Base-by-base conservation (phyloP, 2,888 invertebrate species). In the Trileptium ribeirensis region DNA sequence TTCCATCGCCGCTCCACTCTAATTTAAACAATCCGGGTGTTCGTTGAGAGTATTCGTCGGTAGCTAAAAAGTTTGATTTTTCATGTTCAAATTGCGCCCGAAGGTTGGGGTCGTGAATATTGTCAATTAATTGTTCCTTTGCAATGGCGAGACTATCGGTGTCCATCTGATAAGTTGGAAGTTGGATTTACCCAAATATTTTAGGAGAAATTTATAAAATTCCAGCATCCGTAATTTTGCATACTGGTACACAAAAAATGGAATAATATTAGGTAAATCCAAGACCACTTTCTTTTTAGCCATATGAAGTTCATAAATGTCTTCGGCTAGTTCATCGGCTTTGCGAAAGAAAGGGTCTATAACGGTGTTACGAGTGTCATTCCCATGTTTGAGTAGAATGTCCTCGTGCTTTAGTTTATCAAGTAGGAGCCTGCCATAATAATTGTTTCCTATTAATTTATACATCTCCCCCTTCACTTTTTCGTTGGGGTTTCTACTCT, bases 181-280 rank as follows among this genome's bases (percentile, higher is more conserved):
- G 74, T 70, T 70, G 8, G 8, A 8, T 34, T 31, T 31, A 15
- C 74, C 74, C 8, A 70, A 15, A 36, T 15, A 70, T 19, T 31
- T 8, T 70, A 31, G 31, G 15, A 70, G 74, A 70, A 70, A 70
- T 34, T 15, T 8, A 31, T 70, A 70, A 31, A 70, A 70, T 34
- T 70, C 74, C 31, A 70, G 37, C 74, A 70, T 70, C n/a, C 74
- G 74, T 31, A 19, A 19, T 70, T 70, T 70, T 8, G 74, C 74
- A 36, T 70, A 36, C 19, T 31, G 34, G 37, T 70, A 70, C 8
- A 70, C 74, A 31, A 70, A 70, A 70, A 70, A 70, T 70, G 34
- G 34, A 15, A 70, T 70, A n/a, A 70, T 36, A 31, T 31, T 70
- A 19, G 74, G 74, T 34, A 70, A n/a, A 36, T 70, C 37, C 8